Evolutionary conservation across 2,888 invertebrate species (phyloP).

Genomic region (Drosophila fungiperda): DNA sequence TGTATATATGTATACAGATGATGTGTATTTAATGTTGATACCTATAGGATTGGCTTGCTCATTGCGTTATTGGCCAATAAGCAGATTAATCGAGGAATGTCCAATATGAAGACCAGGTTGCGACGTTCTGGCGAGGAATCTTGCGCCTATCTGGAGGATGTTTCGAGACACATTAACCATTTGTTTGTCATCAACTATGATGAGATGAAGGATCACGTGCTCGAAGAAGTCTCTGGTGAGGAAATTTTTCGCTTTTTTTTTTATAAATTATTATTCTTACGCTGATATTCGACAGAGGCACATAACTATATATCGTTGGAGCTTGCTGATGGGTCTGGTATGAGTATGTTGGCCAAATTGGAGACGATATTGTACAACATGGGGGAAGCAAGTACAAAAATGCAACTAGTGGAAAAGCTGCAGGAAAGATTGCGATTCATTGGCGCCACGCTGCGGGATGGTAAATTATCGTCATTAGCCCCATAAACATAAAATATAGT

Average conservation of each 20-base stretch:
- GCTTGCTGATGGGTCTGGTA: constrained; percentile 90
- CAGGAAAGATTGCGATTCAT: constrained; percentile 88
- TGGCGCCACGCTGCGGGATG: constrained; percentile 90
- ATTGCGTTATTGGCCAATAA: constrained; percentile 96
- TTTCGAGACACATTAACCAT: constrained; percentile 89
- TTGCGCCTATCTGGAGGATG: constrained; percentile 89
- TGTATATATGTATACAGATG: too few relatives aligned
- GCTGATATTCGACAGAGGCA: constrained; percentile 72
- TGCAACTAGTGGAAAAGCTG: constrained; percentile 88
- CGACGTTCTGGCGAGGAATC: constrained; percentile 88
- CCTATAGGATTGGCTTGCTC: constrained; percentile 92
- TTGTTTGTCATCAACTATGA: constrained; percentile 90
- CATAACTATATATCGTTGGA: constrained; percentile 88
- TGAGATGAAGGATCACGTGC: constrained; percentile 89
- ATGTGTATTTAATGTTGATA: not conserved
- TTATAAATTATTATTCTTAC: not conserved
- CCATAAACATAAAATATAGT: not conserved
- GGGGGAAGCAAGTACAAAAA: constrained; percentile 87
- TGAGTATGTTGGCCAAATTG: constrained; percentile 91
- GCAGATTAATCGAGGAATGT: constrained; percentile 90
- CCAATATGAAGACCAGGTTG: constrained; percentile 87
- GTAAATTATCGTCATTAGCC: constrained; percentile 84
- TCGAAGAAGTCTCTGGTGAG: constrained; percentile 88
- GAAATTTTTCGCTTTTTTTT: not conserved
- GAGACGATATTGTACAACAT: constrained; percentile 90